phyloP scores from a whole-genome alignment of 1,140 invertebrate species.

The Palaemon carinicauda region DNA sequence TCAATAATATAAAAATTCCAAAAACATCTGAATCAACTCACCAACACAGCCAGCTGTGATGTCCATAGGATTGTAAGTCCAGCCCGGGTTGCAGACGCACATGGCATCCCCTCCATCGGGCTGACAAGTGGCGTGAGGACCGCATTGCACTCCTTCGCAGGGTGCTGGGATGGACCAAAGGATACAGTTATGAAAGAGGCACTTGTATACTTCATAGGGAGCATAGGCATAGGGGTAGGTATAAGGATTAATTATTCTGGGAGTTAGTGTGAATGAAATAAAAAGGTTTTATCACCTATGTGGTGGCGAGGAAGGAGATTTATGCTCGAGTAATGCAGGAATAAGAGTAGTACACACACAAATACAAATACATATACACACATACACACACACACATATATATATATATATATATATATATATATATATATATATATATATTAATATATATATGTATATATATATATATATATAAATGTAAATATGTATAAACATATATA shows the following conservation, averaged over 20 bases:
- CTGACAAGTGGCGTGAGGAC: conserved; percentile 87
- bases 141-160: conserved; percentile 89
- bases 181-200: background rate
- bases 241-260: background rate
- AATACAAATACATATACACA: background rate
- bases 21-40: too few species aligned
- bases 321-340: background rate
- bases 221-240: background rate
- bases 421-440: background rate
- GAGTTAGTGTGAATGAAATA: background rate
- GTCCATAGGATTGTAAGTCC: conserved; percentile 88
- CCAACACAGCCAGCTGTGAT: conserved; percentile 86
- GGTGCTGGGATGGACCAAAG: conserved; percentile 71
- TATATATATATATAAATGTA: background rate
- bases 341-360: background rate
- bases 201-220: too few species aligned
- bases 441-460: background rate
- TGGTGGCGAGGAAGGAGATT: background rate
- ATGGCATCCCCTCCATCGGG: conserved; percentile 87
- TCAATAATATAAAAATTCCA: too few species aligned
- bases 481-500: background rate
- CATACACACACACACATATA: background rate
- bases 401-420: conserved; percentile 2
- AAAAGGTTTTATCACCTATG: background rate
- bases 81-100: conserved; percentile 91